A percentile compares a stretch with the other conserved stretches of the same genome.
These are phyloP conservation scores for Trissonchulus sp. DNA, from an alignment of 2,888 invertebrate genomes.

Conservation along the genomic window DNA sequence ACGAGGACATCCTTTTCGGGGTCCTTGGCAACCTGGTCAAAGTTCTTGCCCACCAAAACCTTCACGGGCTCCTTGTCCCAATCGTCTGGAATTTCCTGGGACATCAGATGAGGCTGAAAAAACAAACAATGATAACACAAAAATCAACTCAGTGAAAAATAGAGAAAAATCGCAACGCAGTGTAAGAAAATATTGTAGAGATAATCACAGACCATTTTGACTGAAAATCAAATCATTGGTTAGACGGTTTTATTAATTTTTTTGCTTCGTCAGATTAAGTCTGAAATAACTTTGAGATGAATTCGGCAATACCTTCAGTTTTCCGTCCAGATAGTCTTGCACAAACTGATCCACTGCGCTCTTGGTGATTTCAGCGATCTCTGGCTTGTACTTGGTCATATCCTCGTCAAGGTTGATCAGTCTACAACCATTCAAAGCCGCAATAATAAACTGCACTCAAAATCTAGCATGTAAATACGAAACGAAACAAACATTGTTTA, in stretches of 20 bases:
- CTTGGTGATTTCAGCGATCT: conserved; percentile 61
- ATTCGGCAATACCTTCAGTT: conserved; percentile 78
- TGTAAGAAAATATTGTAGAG: too few relatives aligned
- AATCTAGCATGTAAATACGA: too few relatives aligned
- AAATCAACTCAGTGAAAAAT: neutral
- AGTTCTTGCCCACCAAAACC: conserved; percentile 85
- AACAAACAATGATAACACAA: neutral
- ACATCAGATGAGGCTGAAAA: conserved; percentile 74
- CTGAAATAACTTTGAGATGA: too few relatives aligned
- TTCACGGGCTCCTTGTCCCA: conserved; percentile 95
- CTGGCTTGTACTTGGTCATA: conserved; percentile 94
- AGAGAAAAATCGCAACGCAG: neutral
- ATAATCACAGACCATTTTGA: too few relatives aligned
- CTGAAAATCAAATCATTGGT: too few relatives aligned
- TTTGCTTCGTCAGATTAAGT: too few relatives aligned
- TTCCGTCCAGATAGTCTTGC: conserved; percentile 78
- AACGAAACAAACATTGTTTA: too few relatives aligned
- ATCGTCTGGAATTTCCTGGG: conserved; percentile 87
- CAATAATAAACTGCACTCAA: too few relatives aligned
- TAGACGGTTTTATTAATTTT: too few relatives aligned
- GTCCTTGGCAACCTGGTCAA: conserved; percentile 83
- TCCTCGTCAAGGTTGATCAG: conserved; percentile 91
- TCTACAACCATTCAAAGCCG: conserved; percentile 33
- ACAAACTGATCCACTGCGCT: conserved; percentile 73
- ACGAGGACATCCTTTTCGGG: conserved; percentile 83